Conservation (phyloP, 2,888 invertebrate species). For the Arge pagana region DNA sequence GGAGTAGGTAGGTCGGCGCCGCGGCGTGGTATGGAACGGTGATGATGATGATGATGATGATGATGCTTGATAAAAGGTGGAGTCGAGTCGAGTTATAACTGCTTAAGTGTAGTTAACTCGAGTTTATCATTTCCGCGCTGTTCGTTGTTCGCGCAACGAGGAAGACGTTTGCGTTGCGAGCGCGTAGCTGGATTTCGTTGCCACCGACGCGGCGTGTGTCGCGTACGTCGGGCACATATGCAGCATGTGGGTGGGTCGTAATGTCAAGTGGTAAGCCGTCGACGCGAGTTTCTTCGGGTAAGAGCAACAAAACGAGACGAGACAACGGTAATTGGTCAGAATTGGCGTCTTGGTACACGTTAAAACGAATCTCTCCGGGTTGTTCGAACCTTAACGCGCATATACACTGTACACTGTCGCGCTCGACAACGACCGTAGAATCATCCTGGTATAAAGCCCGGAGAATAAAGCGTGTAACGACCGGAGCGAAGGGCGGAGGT, state of each 20-base stretch:
- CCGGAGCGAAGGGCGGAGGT: too few species aligned
- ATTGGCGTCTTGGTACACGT: constrained; percentile 14
- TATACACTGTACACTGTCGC: too few species aligned
- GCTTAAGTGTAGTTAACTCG: constrained; percentile 12
- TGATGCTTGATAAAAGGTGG: constrained; percentile 50
- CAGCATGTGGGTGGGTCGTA: background rate
- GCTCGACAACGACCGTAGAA: too few species aligned
- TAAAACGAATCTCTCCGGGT: too few species aligned
- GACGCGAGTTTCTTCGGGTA: background rate
- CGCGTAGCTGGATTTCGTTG: constrained; percentile 6
- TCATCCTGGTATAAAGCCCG: too few species aligned
- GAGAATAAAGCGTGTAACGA: too few species aligned
- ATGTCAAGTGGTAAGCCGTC: background rate
- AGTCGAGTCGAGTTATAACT: constrained; percentile 2
- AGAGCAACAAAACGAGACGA: constrained; percentile 16
- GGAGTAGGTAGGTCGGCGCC: too few species aligned
- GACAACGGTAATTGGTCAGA: constrained; percentile 7
- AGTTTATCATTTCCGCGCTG: constrained; percentile 7
- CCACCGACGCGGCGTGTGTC: constrained; percentile 10
- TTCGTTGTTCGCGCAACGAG: background rate
- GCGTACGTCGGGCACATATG: background rate
- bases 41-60: too few species aligned
- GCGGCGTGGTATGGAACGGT: too few species aligned
- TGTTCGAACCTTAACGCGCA: too few species aligned
- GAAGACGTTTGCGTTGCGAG: background rate